Evolutionary conservation across 1,140 invertebrate species (phyloP), one percentile per base, ranked within the genome.

Genomic region (Pogonomyrmex californicus): DNA sequence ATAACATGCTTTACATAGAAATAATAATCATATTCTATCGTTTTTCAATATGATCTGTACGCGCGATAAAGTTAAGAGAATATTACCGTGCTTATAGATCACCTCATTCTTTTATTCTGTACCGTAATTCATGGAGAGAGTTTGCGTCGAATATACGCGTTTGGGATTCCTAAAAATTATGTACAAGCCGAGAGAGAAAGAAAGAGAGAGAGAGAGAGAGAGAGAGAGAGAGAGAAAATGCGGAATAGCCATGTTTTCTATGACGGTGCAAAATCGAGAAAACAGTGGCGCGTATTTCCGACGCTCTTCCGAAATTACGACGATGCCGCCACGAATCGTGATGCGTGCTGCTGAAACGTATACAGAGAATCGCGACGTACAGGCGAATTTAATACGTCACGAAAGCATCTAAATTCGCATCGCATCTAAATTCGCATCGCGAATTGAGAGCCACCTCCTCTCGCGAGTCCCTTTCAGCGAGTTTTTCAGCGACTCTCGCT

Each of bases 371-470:
- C 12, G 10, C 49, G 65, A 14, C 36, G 1, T 78, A 68, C 75
- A 58, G 38, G 62, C 51, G 76, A 86, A 82, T 86, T 86, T 86
- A 82, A 86, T 86, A 81, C 51, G 62, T 70, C 63, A 81, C 71
- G 78, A 86, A 86, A 81, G 77, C 77, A 68, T 81, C 77, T 62
- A 81, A 81, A 86, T 86, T 86, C 77, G 44, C 58, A 65, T 77
- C 82, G 58, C 12, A 68, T 81, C 77, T 62, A 81, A 81, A 86
- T 86, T 86, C 77, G 44, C 58, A 65, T 77, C 82, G 58, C 12
- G 23, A 33, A 66, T 47, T 56, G 63, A 33, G 63, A 10, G 44
- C 38, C 41, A 17, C 58, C 41, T 85, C 23, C 81, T 76, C 30
- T 38, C 56, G 41, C 58, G 5, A 49, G 47, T 49, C 44, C 12